These are phyloP conservation scores for Peromyscus aztecus DNA, from an alignment of 2,797 vertebrate species.

Conservation along the genomic window DNA sequence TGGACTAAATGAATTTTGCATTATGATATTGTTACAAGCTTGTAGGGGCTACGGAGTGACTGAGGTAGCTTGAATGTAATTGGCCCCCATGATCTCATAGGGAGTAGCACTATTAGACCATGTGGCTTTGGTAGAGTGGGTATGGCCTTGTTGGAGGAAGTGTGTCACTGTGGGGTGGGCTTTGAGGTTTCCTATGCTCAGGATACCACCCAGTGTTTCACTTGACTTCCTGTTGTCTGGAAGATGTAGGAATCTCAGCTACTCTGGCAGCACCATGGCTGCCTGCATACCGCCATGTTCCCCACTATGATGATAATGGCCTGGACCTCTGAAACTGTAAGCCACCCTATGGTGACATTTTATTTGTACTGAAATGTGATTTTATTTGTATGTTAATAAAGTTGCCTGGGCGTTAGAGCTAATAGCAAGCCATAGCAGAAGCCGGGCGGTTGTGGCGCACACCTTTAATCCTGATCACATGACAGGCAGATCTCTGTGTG, in stretches of 20 bases:
- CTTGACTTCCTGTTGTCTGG: background rate
- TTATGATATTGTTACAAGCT: background rate
- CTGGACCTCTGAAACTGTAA: background rate
- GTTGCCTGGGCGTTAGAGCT: no score
- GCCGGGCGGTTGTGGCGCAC: no score
- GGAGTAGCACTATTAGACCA: background rate
- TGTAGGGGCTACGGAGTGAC: background rate
- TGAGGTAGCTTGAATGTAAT: background rate
- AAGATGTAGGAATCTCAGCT: background rate
- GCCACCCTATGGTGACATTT: no score
- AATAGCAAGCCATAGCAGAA: no score
- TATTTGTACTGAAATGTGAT: no score
- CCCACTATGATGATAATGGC: background rate
- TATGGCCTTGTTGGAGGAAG: background rate
- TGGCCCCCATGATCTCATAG: background rate
- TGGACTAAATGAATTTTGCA: background rate
- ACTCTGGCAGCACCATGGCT: background rate
- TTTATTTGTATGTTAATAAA: no score
- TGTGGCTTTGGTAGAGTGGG: background rate
- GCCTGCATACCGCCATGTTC: background rate
- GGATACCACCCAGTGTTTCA: background rate
- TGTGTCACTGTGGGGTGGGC: background rate
- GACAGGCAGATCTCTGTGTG: no score
- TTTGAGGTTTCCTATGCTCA: background rate
- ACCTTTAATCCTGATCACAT: no score